These are phyloP conservation scores for Sula dactylatra DNA, from an alignment of 2,113 vertebrate genomes.

Conservation along the genomic window DNA sequence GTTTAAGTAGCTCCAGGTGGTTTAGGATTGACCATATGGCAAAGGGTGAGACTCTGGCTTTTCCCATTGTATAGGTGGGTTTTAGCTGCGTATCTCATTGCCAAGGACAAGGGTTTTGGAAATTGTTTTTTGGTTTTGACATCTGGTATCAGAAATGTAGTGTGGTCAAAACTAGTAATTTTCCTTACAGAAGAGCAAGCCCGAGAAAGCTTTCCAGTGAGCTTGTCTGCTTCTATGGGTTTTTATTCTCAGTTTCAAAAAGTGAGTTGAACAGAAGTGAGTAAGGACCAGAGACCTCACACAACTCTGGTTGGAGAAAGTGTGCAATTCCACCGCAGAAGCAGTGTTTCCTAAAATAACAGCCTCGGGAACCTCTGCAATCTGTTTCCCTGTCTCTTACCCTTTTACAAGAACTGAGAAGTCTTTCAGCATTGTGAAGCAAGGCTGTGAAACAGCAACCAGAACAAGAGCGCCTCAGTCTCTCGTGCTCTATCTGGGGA, in stretches of 20 bases:
- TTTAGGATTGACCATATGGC: background rate
- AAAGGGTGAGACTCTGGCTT: background rate
- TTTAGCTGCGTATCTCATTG: background rate
- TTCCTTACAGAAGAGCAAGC: background rate
- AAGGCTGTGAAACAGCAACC: slow-evolving; percentile 51
- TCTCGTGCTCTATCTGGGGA: slow-evolving; percentile 38
- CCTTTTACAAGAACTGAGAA: slow-evolving; percentile 70
- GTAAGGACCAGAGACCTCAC: background rate
- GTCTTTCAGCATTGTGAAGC: slow-evolving; percentile 70
- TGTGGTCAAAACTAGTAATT: background rate
- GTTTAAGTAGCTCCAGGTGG: background rate
- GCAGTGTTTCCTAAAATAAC: slow-evolving; percentile 75
- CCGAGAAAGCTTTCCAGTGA: background rate
- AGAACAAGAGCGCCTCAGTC: slow-evolving; percentile 74
- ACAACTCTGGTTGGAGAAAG: slow-evolving; percentile 49
- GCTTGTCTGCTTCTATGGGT: background rate
- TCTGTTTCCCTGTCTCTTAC: slow-evolving; percentile 54
- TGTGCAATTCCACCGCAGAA: slow-evolving; percentile 45
- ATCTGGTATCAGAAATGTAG: background rate
- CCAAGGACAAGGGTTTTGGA: background rate
- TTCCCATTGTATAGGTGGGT: background rate
- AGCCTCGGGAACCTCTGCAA: slow-evolving; percentile 66
- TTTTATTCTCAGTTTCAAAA: slow-evolving; percentile 4
- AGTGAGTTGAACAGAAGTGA: background rate
- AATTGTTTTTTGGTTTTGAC: background rate